Evolutionary conservation across 2,797 vertebrate genomes (phyloP), one percentile per base, ranked within the genome.

Genomic region (Gephyroberyx darwinii): DNA sequence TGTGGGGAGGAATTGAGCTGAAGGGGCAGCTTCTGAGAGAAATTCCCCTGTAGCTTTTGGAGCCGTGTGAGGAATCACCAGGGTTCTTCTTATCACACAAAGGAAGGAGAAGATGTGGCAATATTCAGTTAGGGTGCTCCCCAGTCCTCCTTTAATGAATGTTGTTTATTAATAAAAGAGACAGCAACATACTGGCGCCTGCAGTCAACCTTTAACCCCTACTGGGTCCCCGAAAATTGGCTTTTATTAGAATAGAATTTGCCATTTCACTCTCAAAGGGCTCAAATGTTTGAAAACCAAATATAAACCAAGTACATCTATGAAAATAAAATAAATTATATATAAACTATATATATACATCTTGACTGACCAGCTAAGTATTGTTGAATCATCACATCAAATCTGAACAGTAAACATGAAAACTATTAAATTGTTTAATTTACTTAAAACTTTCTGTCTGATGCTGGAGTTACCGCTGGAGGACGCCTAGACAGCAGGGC

Each of bases 1-100:
- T 94, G 91, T 91, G 81, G 90, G 87, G 88, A 94, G 90, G 93
- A 94, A 94, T 92, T 80, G 90, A 93, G 89, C 89, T 93, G 91
- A 90, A 50, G 75, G 84, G 91, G 89, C 81, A 86, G 88, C 92
- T 92, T 94, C 92, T 88, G 89, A 87, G 81, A 92, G 88, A 93
- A 92, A 94, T 94, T 95, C 92, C 92, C 90, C 87, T 84, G 73
- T 69, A 94, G 92, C 90, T 89, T 91, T 89, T 86, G 81, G 88
- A 94, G 89, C 87, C 87, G 74, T 90, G 93, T 91, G 92, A 94
- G 92, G 86, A 93, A 94, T 91, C 92, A 93, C 91, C 86, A 83
- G 90, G 92, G 92, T 93, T 94, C 86, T 93, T 93, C 87, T 91
- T 83, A 91, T 89, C 80, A 81, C 89, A 93, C 92, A 94, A 94